These are phyloP conservation scores for Pitta sordida DNA, from an alignment of 2,113 vertebrate species.

Conservation along the genomic window DNA sequence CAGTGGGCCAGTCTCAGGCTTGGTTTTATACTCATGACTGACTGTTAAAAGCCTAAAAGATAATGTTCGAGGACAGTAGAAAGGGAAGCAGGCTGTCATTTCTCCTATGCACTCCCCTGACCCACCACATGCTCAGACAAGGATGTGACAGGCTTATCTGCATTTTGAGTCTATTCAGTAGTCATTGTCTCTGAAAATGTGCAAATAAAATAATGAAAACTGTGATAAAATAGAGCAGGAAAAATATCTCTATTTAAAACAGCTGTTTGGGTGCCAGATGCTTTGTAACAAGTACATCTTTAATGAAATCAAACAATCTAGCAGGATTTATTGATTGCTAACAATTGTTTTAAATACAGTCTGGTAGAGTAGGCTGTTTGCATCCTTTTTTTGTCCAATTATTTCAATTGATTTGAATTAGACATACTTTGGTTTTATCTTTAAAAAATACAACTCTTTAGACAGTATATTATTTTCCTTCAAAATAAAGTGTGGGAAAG, in stretches of 20 bases:
- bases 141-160: slow-evolving; percentile 40
- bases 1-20: background rate
- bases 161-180: slow-evolving; percentile 50
- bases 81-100: slow-evolving; percentile 32
- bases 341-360: slow-evolving; percentile 79
- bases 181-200: slow-evolving; percentile 49
- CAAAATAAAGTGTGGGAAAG: background rate
- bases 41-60: slow-evolving; percentile 26
- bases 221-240: slow-evolving; percentile 63
- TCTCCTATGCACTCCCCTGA: slow-evolving; percentile 19
- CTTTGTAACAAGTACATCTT: slow-evolving; percentile 77
- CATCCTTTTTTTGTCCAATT: slow-evolving; percentile 74
- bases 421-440: slow-evolving; percentile 71
- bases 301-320: slow-evolving; percentile 77
- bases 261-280: slow-evolving; percentile 80
- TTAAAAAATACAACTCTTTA: background rate
- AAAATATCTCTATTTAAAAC: slow-evolving; percentile 79
- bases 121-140: slow-evolving; percentile 35
- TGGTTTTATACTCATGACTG: slow-evolving; percentile 31
- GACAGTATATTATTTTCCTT: background rate
- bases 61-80: background rate
- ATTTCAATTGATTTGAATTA: slow-evolving; percentile 84
- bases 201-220: slow-evolving; percentile 63
- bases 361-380: slow-evolving; percentile 71
- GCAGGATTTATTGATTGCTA: slow-evolving; percentile 81